Base-by-base conservation (phyloP, 1,140 invertebrate genomes). In the Drosophila auraria region DNA sequence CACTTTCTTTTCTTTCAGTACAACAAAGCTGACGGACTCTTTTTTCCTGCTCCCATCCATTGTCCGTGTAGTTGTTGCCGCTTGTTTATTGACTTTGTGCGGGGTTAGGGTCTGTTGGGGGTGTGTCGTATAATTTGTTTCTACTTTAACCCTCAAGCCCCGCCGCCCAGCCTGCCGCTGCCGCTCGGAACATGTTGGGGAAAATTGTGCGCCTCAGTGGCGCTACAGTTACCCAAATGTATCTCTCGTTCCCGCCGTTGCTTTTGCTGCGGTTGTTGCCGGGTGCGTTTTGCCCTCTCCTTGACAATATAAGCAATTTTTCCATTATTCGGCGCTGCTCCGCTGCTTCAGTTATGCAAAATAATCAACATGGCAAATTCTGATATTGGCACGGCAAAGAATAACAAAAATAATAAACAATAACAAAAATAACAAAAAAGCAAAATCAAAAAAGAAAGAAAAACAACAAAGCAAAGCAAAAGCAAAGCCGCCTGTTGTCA, bases 41-140 rank as follows among this genome's bases (percentile, higher is more conserved):
- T 68, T 68, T 54, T 68, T 53, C 45, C 75, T 45, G 70, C 63
- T 75, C 54, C 58, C 65, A 36, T 54, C 64, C 82, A 61, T 72
- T 77, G 77, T 72, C 76, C 60, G 50, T 75, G 56, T 57, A 62
- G 42, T 53, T 80, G 65, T 60, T 83, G 81, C 54, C 70, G 72
- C 82, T 87, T 87, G 86, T 89, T 89, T 89, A 89, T 89, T 90
- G 86, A 90, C 86, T 90, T 89, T 84, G 64, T 79, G 66, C 63
- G 74, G 73, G 83, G 69, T 70, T 44, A 42, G 74, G 77, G 63
- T 66, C 63, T 68, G 62, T 51, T 78, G 63, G 65, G 75, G 69
- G 68, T 80, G 87, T 82, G 68, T 90, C 79, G 82, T 82, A 90
- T 89, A 89, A 89, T 89, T 89, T 89, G 86, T 90, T 89, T 89